phyloP scores from a whole-genome alignment of 1,140 invertebrate species.

The Lepidostoma basale region DNA sequence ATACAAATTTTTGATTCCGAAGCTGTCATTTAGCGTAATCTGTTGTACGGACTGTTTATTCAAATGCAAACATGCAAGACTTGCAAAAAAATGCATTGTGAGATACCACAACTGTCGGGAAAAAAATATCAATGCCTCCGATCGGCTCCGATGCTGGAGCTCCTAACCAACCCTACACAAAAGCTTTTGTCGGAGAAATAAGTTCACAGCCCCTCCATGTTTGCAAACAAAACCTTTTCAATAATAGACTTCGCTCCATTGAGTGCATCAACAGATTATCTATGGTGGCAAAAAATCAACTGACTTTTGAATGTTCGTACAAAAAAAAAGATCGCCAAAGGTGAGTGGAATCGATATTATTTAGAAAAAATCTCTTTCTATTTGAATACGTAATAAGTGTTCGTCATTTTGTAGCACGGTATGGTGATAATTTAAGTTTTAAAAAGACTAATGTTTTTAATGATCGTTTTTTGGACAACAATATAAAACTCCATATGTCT shows the following conservation, averaged over 20 bases:
- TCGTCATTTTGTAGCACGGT: too few relatives aligned
- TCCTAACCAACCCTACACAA: constrained; percentile 29
- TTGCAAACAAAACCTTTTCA: constrained; percentile 40
- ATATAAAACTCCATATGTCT: too few relatives aligned
- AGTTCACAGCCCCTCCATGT: constrained; percentile 45
- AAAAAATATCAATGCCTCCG: constrained; percentile 25
- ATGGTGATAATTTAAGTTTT: too few relatives aligned
- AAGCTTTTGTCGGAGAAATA: constrained; percentile 35
- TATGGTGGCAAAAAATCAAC: constrained; percentile 16
- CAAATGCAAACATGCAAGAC: constrained; percentile 8
- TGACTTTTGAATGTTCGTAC: constrained; percentile 13
- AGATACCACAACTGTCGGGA: constrained; percentile 42
- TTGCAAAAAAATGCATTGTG: constrained; percentile 28
- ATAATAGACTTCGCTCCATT: constrained; percentile 45
- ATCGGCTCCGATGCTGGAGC: neutral
- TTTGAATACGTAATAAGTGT: too few relatives aligned
- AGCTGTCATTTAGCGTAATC: constrained; percentile 14
- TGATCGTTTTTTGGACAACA: too few relatives aligned
- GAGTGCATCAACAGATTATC: constrained; percentile 37
- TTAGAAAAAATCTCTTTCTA: too few relatives aligned
- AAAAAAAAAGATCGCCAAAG: neutral
- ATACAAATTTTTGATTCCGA: constrained; percentile 17
- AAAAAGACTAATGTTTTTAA: too few relatives aligned
- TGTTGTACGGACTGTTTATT: neutral
- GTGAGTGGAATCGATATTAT: too few relatives aligned